A percentile compares a stretch with the other conserved stretches of the same genome.
Evolutionary conservation across 2,888 invertebrate species (phyloP).

Genomic region (Mimachlamys varia): DNA sequence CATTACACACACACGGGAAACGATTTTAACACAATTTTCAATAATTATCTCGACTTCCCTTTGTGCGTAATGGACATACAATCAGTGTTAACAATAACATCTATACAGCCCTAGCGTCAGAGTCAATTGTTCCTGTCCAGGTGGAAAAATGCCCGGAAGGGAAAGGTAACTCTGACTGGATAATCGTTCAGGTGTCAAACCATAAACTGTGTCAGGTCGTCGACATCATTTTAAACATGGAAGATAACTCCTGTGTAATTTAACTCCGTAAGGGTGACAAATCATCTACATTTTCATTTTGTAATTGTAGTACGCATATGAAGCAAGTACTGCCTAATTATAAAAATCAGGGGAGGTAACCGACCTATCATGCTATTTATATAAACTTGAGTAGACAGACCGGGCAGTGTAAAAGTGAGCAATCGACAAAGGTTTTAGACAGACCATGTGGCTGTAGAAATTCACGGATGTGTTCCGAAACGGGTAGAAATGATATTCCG

Average conservation of each 20-base stretch:
- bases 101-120: not conserved
- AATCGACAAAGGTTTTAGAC: too few relatives aligned
- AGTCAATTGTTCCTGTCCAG: not conserved
- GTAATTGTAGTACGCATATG: too few relatives aligned
- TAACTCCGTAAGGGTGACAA: not conserved
- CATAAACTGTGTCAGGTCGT: not conserved
- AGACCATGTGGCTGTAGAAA: too few relatives aligned
- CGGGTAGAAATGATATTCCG: too few relatives aligned
- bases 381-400: too few relatives aligned
- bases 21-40: not conserved
- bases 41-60: slow-evolving; percentile 11
- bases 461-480: too few relatives aligned
- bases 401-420: too few relatives aligned
- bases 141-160: slow-evolving; percentile 30
- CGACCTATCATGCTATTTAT: too few relatives aligned
- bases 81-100: not conserved
- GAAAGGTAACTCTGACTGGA: not conserved
- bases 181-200: not conserved
- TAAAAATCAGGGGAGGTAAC: too few relatives aligned
- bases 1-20: slow-evolving; percentile 7
- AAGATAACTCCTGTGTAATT: not conserved
- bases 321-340: too few relatives aligned
- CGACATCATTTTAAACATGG: not conserved
- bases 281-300: too few relatives aligned
- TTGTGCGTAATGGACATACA: slow-evolving; percentile 18